Evolutionary conservation across 2,888 invertebrate genomes (phyloP).

Genomic region (Heteromyza rotundicornis): DNA sequence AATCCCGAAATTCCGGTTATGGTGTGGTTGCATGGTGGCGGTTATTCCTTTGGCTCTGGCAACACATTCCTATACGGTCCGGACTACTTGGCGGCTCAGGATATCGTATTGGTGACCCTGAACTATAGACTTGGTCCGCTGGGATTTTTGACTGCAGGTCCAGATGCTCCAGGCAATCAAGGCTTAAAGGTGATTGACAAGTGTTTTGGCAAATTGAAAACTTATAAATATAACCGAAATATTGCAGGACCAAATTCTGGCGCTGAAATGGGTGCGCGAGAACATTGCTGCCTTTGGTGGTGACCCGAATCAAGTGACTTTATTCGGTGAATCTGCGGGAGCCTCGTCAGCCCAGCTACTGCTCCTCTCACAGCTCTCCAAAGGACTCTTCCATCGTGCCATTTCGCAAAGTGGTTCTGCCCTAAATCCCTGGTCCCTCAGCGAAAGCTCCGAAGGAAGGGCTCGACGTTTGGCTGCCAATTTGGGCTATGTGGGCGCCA

Average conservation of each 20-base stretch:
- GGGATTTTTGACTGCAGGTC: constrained; percentile 70
- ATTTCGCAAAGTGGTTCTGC: constrained; percentile 58
- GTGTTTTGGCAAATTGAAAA: no score
- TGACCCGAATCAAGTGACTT: constrained; percentile 66
- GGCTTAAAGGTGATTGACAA: constrained; percentile 70
- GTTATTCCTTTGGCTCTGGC: constrained; percentile 69
- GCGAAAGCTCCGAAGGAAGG: constrained; percentile 39
- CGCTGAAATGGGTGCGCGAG: constrained; percentile 68
- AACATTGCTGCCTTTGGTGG: constrained; percentile 70
- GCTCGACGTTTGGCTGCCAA: constrained; percentile 46
- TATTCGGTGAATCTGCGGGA: constrained; percentile 71
- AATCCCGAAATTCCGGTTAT: constrained; percentile 69
- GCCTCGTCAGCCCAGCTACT: constrained; percentile 69
- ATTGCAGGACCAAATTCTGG: constrained; percentile 69
- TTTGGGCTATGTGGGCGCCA: constrained; percentile 30
- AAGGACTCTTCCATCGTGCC: constrained; percentile 56
- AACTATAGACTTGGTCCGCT: constrained; percentile 69
- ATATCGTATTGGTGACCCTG: constrained; percentile 70
- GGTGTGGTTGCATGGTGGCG: constrained; percentile 73
- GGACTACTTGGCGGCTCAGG: constrained; percentile 68
- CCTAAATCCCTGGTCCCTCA: constrained; percentile 58
- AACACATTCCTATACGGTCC: constrained; percentile 71
- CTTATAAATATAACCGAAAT: background rate
- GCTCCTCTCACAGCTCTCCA: constrained; percentile 57
- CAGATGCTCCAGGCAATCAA: constrained; percentile 72